A percentile compares a stretch with the other conserved stretches of the same genome.
Conservation (phyloP, 2,888 invertebrate species). For the Lasioglossum lativentre region DNA sequence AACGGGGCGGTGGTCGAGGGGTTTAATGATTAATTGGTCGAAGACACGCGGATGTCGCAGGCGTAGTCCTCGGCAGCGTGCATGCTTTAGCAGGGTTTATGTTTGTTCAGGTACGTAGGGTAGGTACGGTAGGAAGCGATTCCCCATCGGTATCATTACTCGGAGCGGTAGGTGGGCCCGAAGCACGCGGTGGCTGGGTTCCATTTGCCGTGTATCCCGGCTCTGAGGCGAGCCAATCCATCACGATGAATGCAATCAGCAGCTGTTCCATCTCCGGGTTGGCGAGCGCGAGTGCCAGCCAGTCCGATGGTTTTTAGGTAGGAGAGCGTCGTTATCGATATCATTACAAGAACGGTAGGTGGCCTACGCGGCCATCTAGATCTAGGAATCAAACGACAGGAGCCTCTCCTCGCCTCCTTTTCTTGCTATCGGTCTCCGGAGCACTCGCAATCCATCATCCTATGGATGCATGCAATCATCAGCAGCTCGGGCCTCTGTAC, state of each 20-base stretch:
- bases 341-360: conserved; percentile 75
- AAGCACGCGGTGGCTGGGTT: conserved; percentile 47
- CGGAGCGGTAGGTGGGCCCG: conserved; percentile 69
- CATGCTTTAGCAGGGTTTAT: conserved; percentile 28
- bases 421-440: conserved; percentile 59
- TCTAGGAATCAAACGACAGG: conserved; percentile 65
- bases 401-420: conserved; percentile 64
- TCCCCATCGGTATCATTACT: conserved; percentile 68
- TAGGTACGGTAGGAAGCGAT: conserved; percentile 37
- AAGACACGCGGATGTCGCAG: conserved; percentile 16
- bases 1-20: too few species aligned
- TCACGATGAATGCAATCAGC: conserved; percentile 71
- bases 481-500: conserved; percentile 14
- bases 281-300: conserved; percentile 32
- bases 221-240: conserved; percentile 61
- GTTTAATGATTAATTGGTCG: not conserved
- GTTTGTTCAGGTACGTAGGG: conserved; percentile 51
- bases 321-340: conserved; percentile 70
- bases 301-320: conserved; percentile 59
- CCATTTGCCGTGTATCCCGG: conserved; percentile 58
- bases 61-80: conserved; percentile 24
- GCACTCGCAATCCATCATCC: conserved; percentile 72
- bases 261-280: conserved; percentile 56
- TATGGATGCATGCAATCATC: conserved; percentile 71
- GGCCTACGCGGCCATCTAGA: conserved; percentile 62